Evolutionary conservation across 2,113 vertebrate genomes (phyloP), one percentile per base, ranked within the genome.

Genomic region (Brienomyrus brachyistius): DNA sequence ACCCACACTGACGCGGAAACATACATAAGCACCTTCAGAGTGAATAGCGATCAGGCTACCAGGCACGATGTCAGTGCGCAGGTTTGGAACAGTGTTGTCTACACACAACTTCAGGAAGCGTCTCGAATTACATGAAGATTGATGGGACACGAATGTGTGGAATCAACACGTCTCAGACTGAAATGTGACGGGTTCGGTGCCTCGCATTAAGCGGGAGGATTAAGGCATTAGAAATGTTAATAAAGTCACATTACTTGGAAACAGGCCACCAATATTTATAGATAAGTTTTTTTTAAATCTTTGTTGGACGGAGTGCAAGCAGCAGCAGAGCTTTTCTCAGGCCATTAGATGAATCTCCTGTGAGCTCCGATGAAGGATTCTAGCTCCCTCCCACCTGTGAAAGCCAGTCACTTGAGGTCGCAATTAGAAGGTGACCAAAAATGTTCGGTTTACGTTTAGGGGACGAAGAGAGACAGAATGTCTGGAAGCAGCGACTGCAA

Each of bases 1-100:
- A 95, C 40, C 54, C 54, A 43, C 87, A 66, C 51, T 43, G 9
- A 35, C 5, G 27, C 4, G 52, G 90, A 90, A 88, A 51, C 21
- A 1, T 27, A 54, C 50, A 56, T 86, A 51, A 87, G 35, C n/a
- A 21, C 31, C 7, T 35, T 82, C 31, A 62, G 50, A 56, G 13
- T 21, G 35, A 89, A n/a, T 6, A 8, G 11, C 45, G 19, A 51
- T 47, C 31, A 35, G 48, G 88, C 88, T 50, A 40, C 9, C 70
- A 56, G 48, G 45, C 43, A 54, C 35, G 77, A 80, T 51, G 35
- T 9, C 50, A 90, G 10, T 21, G 77, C 6, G 3, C 35, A 84
- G 48, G 48, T 84, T 43, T 84, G 82, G 82, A 84, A 84, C 35
- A 56, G 11, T 54, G 50, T 27, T 17, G 19, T 82, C 74, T 83